Percentiles rank a stretch among this genome's conserved stretches.
These are phyloP conservation scores for Sorex fumeus DNA, from an alignment of 2,113 vertebrate genomes.

Conservation along the genomic window DNA sequence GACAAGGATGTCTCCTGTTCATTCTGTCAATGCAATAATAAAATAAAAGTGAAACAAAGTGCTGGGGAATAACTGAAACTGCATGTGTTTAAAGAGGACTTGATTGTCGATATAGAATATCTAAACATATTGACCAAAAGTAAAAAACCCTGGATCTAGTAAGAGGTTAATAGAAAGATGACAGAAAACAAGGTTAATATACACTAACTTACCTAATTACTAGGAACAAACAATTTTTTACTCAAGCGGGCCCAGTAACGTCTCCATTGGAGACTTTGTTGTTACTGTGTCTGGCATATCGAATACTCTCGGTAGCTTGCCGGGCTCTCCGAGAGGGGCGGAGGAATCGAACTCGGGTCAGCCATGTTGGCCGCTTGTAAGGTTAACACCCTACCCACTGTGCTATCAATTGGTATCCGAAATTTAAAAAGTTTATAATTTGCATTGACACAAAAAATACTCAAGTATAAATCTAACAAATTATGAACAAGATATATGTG, in stretches of 20 bases:
- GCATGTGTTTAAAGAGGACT: neutral
- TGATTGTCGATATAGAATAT: neutral
- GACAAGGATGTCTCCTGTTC: neutral
- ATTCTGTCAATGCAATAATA: neutral
- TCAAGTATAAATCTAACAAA: neutral
- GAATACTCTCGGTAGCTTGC: too few species aligned
- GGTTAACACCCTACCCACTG: too few species aligned
- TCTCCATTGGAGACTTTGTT: too few species aligned
- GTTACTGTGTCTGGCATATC: too few species aligned
- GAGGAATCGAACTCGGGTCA: too few species aligned
- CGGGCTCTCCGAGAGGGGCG: too few species aligned
- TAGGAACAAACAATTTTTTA: neutral
- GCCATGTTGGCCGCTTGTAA: too few species aligned
- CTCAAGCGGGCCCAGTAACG: too few species aligned
- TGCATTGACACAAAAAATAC: neutral
- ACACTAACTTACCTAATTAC: constrained; percentile 1
- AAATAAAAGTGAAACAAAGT: constrained; percentile 3
- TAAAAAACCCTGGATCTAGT: neutral
- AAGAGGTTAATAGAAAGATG: neutral
- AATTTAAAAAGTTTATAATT: too few species aligned
- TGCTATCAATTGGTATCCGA: too few species aligned
- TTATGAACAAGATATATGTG: neutral
- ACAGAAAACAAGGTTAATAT: neutral
- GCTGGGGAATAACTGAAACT: neutral
- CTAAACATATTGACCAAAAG: neutral